Evolutionary conservation across 2,113 vertebrate genomes (phyloP).

Genomic region (Rana temporaria): DNA sequence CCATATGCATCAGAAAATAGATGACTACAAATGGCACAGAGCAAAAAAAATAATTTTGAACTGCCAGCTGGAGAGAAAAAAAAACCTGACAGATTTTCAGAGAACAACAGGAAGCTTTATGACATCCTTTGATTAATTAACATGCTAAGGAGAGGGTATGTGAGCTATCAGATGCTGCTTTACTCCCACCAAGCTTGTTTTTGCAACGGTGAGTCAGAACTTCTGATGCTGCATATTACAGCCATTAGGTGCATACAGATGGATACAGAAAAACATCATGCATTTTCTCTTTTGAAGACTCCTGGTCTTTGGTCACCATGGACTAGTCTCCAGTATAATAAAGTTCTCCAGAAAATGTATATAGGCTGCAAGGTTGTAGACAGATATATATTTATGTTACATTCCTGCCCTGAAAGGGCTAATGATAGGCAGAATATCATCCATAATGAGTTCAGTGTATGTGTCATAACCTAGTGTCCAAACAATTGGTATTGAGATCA

Average conservation of each 20-base stretch:
- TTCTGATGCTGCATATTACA: conserved; percentile 10
- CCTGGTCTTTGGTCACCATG: background rate
- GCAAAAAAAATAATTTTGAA: background rate
- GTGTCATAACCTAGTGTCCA: no score
- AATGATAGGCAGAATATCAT: no score
- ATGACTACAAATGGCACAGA: background rate
- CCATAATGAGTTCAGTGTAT: no score
- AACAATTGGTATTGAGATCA: no score
- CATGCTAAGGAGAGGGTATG: conserved; percentile 31
- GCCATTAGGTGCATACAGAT: no score
- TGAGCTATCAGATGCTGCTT: conserved; percentile 24
- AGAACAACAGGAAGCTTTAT: conserved; percentile 48
- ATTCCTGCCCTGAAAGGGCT: no score
- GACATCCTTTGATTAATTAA: conserved; percentile 48
- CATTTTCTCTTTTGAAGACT: background rate
- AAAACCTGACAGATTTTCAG: conserved; percentile 46
- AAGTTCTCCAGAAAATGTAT: no score
- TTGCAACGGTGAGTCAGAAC: conserved; percentile 47
- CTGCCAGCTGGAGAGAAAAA: conserved; percentile 43
- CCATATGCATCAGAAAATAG: background rate
- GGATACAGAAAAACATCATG: background rate
- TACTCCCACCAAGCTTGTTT: conserved; percentile 53
- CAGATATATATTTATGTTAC: no score
- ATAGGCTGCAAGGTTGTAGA: no score
- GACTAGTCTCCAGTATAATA: background rate